Percentiles rank a stretch among this genome's conserved stretches.
phyloP scores from a whole-genome alignment of 2,888 invertebrate genomes.

The Pecten maximus region DNA sequence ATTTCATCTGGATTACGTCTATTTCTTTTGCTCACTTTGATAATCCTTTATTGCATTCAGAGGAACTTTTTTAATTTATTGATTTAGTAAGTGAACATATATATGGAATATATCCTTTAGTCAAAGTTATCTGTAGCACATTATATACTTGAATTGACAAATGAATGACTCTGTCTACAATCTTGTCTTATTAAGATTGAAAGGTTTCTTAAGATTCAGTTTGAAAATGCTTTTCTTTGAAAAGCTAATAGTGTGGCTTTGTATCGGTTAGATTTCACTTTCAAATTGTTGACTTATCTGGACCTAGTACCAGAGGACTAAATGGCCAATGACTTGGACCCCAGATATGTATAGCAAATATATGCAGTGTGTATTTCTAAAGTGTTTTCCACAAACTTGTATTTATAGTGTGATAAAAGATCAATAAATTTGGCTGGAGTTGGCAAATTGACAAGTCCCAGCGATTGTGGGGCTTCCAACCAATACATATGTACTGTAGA shows the following conservation, averaged over 20 bases:
- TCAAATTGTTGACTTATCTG: conserved; percentile 25
- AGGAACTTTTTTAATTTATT: background rate
- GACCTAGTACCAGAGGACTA: background rate
- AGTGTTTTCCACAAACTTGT: conserved; percentile 33
- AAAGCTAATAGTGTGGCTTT: background rate
- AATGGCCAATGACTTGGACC: background rate
- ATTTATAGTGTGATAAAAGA: conserved; percentile 35
- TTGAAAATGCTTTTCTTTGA: conserved; percentile 6
- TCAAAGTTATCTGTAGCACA: background rate
- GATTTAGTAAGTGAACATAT: background rate
- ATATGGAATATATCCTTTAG: background rate
- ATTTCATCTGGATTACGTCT: background rate
- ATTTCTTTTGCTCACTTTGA: background rate
- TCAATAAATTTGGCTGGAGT: conserved; percentile 33
- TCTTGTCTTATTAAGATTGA: background rate
- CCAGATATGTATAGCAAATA: conserved; percentile 29
- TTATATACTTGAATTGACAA: conserved; percentile 20
- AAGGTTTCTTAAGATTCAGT: conserved; percentile 14
- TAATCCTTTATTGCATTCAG: background rate
- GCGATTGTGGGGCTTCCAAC: background rate
- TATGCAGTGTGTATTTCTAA: conserved; percentile 28
- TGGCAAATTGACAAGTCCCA: background rate
- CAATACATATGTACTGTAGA: background rate
- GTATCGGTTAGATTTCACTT: conserved; percentile 4
- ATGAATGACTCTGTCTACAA: conserved; percentile 4